Conservation (phyloP, 2,797 vertebrate species). For the Parauchenoglanis punctatus region DNA sequence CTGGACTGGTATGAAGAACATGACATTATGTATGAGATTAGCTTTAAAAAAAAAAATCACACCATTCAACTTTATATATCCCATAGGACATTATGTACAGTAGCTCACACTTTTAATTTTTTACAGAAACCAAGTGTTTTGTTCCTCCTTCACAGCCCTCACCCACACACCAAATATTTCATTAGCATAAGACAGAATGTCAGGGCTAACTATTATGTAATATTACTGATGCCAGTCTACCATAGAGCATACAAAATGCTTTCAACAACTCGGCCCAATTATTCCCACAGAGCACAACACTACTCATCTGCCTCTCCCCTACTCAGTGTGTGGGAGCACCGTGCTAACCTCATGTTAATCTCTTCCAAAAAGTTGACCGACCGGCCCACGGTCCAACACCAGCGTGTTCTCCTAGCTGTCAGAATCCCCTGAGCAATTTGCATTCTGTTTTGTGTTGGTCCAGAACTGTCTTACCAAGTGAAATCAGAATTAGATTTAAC, state of each 20-base stretch:
- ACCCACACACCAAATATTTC: background rate
- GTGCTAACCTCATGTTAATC: slow-evolving; percentile 20
- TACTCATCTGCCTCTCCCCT: background rate
- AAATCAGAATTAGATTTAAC: slow-evolving; percentile 24
- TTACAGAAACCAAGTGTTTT: background rate
- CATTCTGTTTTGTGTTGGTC: slow-evolving; percentile 13
- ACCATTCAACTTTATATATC: background rate
- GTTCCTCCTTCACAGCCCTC: background rate
- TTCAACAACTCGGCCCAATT: slow-evolving; percentile 8
- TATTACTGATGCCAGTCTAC: background rate
- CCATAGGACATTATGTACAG: background rate
- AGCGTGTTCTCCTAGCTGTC: slow-evolving; percentile 2
- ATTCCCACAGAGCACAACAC: background rate
- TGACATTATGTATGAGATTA: background rate
- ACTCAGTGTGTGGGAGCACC: background rate
- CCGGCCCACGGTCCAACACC: slow-evolving; percentile 9
- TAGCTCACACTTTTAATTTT: background rate
- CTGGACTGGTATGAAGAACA: background rate
- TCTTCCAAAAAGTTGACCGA: slow-evolving; percentile 32
- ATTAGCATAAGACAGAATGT: slow-evolving; percentile 25
- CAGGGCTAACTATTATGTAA: slow-evolving; percentile 11
- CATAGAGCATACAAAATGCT: background rate
- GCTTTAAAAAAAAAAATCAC: background rate
- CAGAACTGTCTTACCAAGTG: background rate
- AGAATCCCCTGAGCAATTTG: slow-evolving; percentile 30